Conservation (phyloP, 1,140 invertebrate genomes). For the Tribolium madens region DNA sequence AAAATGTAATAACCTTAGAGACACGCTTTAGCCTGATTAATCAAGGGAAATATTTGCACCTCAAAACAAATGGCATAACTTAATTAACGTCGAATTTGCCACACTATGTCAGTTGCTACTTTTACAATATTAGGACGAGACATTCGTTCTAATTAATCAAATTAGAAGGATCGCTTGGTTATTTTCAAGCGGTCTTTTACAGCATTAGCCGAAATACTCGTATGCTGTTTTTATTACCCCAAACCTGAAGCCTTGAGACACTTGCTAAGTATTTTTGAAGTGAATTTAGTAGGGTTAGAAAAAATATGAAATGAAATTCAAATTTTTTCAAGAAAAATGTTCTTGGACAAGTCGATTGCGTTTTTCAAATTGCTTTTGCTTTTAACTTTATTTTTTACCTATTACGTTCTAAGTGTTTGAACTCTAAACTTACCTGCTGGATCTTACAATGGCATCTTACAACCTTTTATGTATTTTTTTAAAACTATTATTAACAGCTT, state of each 20-base stretch:
- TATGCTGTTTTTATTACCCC: slow-evolving; percentile 1
- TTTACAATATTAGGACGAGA: slow-evolving; percentile 20
- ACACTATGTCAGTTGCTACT: slow-evolving; percentile 31
- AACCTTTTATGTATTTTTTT: too few species aligned
- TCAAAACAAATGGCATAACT: slow-evolving; percentile 32
- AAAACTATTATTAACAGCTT: too few species aligned
- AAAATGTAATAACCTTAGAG: slow-evolving; percentile 10
- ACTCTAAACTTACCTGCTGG: too few species aligned
- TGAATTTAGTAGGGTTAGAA: too few species aligned
- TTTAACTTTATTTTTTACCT: too few species aligned
- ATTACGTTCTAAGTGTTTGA: too few species aligned
- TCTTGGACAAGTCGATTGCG: too few species aligned
- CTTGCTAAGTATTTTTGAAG: not conserved
- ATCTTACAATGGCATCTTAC: too few species aligned
- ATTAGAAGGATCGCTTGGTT: slow-evolving; percentile 11
- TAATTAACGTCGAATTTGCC: slow-evolving; percentile 18
- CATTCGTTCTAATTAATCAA: slow-evolving; percentile 37
- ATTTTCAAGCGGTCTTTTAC: slow-evolving; percentile 11
- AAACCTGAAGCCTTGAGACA: not conserved
- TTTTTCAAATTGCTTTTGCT: too few species aligned
- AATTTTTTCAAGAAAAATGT: too few species aligned
- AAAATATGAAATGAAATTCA: too few species aligned
- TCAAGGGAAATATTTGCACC: slow-evolving; percentile 33
- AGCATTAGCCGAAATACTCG: slow-evolving; percentile 15
- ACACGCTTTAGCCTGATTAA: not conserved